Evolutionary conservation across 2,888 invertebrate genomes (phyloP), one percentile per base, ranked within the genome.

Genomic region (Baccha elongata): DNA sequence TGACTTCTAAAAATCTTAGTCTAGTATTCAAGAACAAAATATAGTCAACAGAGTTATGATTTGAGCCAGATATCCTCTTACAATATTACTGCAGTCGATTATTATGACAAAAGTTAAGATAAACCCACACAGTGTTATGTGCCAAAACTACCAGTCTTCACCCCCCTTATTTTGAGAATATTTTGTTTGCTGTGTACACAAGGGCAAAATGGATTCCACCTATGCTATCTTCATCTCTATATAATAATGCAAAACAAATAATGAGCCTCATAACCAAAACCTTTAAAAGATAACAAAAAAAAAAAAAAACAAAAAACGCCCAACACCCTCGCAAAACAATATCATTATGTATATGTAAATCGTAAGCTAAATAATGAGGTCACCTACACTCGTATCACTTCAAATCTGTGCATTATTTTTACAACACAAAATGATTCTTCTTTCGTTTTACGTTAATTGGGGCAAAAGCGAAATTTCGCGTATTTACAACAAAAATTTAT

Each of bases 401-500:
- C 58, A 60, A 17, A 60, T 74, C 21, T 52, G 50, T 40, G 44
- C 23, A 48, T 26, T 42, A 65, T 65, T 78, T 78, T 71, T 71
- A 52, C 42, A 71, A 50, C 55, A 50, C 55, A 65, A 72, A 72
- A 65, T 72, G 72, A 52, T 44, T 60, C 60, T 17, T 11, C 17
- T 55, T 55, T 23, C 40, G 19, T 60, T 78, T 48, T 58, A 58
- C 58, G 72, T 72, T 78, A 72, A 78, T 78, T 78, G 78, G 64
- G 78, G 50, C 71, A 50, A 65, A 58, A 42, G 17, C 40, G 58
- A 42, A 55, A 65, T 65, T 8, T 48, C 58, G 60, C 46, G 42
- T 72, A n/a, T n/a, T n/a, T n/a, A 65, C 50, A 71, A 65, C 58
- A 71, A 48, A 64, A 44, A 69, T 13, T 6, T 42, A 68, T n/a